A percentile compares a stretch with the other conserved stretches of the same genome.
phyloP scores from a whole-genome alignment of 2,888 invertebrate genomes.

The Synanthedon formicaeformis region DNA sequence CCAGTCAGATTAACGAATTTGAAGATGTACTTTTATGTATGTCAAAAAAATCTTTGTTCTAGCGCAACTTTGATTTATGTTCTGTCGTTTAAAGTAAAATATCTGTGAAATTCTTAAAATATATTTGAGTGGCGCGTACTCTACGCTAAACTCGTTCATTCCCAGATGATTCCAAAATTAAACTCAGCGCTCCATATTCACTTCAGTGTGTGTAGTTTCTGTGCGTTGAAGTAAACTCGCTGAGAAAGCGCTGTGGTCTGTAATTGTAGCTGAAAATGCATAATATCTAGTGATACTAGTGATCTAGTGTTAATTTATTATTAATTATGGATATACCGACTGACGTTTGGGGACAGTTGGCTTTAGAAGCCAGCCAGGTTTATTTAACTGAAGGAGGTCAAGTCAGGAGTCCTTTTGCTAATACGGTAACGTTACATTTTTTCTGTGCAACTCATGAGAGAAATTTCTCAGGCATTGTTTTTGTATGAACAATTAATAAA shows the following conservation, averaged over 20 bases:
- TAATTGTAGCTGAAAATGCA: slow-evolving; percentile 18
- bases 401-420: slow-evolving; percentile 84
- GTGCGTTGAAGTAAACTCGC: slow-evolving; percentile 32
- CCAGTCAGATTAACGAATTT: too few species aligned
- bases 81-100: background rate
- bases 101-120: slow-evolving; percentile 26
- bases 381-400: slow-evolving; percentile 85
- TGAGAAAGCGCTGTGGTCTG: slow-evolving; percentile 15
- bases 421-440: slow-evolving; percentile 75
- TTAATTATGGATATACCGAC: slow-evolving; percentile 75
- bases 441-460: slow-evolving; percentile 7
- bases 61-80: too few species aligned
- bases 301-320: slow-evolving; percentile 16
- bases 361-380: slow-evolving; percentile 87
- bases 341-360: slow-evolving; percentile 91
- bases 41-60: too few species aligned
- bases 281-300: slow-evolving; percentile 26
- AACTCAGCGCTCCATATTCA: slow-evolving; percentile 52
- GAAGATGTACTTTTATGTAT: too few species aligned
- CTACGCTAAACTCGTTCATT: slow-evolving; percentile 25
- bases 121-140: slow-evolving; percentile 13
- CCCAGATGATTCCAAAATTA: slow-evolving; percentile 67
- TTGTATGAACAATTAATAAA: background rate
- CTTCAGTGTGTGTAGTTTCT: slow-evolving; percentile 37
- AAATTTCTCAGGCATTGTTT: slow-evolving; percentile 3